These are phyloP conservation scores for Hyaena hyaena DNA, from an alignment of 2,113 vertebrate species.

Conservation along the genomic window DNA sequence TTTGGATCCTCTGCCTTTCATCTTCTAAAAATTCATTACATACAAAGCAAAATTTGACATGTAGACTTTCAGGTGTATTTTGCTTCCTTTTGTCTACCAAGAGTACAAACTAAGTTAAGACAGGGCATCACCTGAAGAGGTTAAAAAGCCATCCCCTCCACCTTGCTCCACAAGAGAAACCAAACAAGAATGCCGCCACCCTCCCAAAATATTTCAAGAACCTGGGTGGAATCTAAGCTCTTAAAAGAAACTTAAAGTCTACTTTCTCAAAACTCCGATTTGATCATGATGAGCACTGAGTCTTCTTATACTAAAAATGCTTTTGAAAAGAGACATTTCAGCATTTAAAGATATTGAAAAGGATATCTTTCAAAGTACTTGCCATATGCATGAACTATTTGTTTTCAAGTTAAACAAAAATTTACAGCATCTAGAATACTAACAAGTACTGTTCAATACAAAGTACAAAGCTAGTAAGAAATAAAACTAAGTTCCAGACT, in stretches of 20 bases:
- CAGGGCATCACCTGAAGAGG: background rate
- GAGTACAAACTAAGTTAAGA: slow-evolving; percentile 68
- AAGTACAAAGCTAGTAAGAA: slow-evolving; percentile 44
- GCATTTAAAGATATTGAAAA: slow-evolving; percentile 35
- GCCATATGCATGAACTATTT: slow-evolving; percentile 43
- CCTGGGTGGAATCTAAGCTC: background rate
- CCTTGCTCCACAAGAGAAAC: background rate
- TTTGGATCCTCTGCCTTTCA: background rate
- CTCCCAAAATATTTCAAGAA: background rate
- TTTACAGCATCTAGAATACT: background rate
- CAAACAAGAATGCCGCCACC: background rate
- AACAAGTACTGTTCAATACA: background rate
- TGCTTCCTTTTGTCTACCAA: slow-evolving; percentile 60
- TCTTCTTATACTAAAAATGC: slow-evolving; percentile 43
- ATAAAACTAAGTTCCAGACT: background rate
- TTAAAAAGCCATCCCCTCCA: background rate
- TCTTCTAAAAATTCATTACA: slow-evolving; percentile 37
- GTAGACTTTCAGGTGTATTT: background rate
- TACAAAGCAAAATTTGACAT: slow-evolving; percentile 51
- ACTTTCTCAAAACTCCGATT: slow-evolving; percentile 56
- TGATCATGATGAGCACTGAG: slow-evolving; percentile 49
- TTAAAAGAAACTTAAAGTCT: slow-evolving; percentile 49
- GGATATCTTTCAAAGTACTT: slow-evolving; percentile 55
- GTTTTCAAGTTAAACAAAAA: slow-evolving; percentile 48
- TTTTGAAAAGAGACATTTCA: slow-evolving; percentile 49